phyloP scores from a whole-genome alignment of 2,113 vertebrate genomes.

The Ailuropoda melanoleuca region DNA sequence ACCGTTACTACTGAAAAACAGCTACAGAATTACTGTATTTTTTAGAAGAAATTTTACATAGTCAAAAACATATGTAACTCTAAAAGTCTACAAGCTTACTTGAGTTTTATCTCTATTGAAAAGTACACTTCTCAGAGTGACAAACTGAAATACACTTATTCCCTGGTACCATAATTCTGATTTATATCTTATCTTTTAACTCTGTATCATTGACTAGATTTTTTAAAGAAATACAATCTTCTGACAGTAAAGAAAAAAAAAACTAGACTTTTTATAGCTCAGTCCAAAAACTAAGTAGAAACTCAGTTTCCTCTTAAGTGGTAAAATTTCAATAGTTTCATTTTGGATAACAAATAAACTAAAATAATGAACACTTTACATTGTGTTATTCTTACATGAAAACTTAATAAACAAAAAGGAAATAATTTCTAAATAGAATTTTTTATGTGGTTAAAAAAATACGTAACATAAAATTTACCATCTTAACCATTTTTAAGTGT shows the following conservation, averaged over 20 bases:
- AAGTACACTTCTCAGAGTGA: background rate
- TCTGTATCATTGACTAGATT: background rate
- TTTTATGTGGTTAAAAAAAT: background rate
- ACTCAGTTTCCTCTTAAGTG: background rate
- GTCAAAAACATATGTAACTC: slow-evolving; percentile 24
- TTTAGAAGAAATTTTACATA: slow-evolving; percentile 19
- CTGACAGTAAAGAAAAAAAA: background rate
- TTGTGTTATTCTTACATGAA: background rate
- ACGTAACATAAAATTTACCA: background rate
- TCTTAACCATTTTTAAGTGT: background rate
- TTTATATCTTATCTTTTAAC: background rate
- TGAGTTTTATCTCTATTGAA: background rate
- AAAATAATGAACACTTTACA: background rate
- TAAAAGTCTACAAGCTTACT: background rate
- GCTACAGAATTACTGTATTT: background rate
- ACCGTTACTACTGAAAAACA: background rate
- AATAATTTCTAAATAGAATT: background rate
- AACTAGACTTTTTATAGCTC: background rate
- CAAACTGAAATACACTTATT: slow-evolving; percentile 12
- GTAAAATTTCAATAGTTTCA: slow-evolving; percentile 14
- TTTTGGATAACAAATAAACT: background rate
- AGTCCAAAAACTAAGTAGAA: background rate
- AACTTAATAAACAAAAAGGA: background rate
- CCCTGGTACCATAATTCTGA: background rate
- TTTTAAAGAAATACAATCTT: slow-evolving; percentile 18